Base-by-base conservation (phyloP, 2,113 vertebrate species). In the Ptyas mucosa region DNA sequence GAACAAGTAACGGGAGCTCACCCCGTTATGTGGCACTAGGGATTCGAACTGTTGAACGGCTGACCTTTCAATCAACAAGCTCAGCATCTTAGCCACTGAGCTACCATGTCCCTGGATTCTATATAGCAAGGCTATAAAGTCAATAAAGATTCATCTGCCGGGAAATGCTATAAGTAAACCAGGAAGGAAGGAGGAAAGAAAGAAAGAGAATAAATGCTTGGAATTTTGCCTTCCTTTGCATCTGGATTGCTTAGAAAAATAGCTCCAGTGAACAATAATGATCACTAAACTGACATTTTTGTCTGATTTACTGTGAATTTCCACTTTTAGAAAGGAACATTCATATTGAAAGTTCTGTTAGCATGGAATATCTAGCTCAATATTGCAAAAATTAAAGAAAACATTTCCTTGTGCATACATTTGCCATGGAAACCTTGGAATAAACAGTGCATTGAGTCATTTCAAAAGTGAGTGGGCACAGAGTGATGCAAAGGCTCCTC, bases 371-470 rank as follows among this genome's bases (percentile, higher is more conserved):
- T 91, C 89, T 90, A 90, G 92, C 61, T 95, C 89, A 90, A 90
- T 91, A 95, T 94, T 94, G 29, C 88, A 46, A 93, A 91, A 91
- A 92, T 18, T 55, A 0, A 14, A 69, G 75, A 20, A 61, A 93
- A 85, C 0, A 15, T 88, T 90, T 93, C 86, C 29, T 0, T 89
- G 57, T 93, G 91, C 91, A 29, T 86, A 11, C 2, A 34, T 90
- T 96, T 52, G 11, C 95, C 89, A 93, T 91, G 89, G 95, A 95
- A 97, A 97, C 95, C 89, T 91, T 93, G 94, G 94, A 94, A 96
- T 95, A 92, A 96, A 94, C 94, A 94, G n/a, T 26, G 34, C 51
- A 24, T 92, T 95, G 96, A 96, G 94, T 96, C 95, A 95, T n/a
- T 11, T 91, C 91, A 81, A 87, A 91, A 94, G 3, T 88, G 95